These are phyloP conservation scores for Drosophila sechellia DNA, from an alignment of 1,140 invertebrate genomes.

Conservation along the genomic window DNA sequence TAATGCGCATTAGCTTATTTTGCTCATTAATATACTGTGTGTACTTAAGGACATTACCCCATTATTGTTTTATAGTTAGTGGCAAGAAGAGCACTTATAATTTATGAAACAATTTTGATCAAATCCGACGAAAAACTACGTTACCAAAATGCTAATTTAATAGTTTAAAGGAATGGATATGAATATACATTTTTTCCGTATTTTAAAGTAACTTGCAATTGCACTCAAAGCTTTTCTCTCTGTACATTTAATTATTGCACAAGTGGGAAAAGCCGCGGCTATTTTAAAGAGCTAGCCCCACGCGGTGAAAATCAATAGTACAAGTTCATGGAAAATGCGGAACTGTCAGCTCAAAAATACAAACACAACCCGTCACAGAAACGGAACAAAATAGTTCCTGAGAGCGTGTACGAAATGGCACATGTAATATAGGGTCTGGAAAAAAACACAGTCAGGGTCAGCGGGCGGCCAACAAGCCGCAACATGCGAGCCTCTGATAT, in stretches of 20 bases:
- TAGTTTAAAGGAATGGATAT: too few species aligned
- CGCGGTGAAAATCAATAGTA: slow-evolving; percentile 71
- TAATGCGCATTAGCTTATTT: slow-evolving; percentile 24
- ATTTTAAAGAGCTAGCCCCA: slow-evolving; percentile 35
- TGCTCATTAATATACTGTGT: background rate
- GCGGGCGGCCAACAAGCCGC: slow-evolving; percentile 35
- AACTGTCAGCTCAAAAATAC: slow-evolving; percentile 39
- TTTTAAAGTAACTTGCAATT: background rate
- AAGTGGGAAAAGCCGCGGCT: slow-evolving; percentile 46
- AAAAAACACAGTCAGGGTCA: slow-evolving; percentile 43
- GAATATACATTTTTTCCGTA: too few species aligned
- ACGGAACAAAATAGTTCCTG: slow-evolving; percentile 30
- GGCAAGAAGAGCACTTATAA: background rate
- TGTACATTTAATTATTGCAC: slow-evolving; percentile 44
- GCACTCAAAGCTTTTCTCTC: background rate
- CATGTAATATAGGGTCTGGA: slow-evolving; percentile 20
- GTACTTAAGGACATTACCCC: background rate
- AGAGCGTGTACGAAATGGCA: slow-evolving; percentile 42
- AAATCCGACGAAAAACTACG: too few species aligned
- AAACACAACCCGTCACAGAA: slow-evolving; percentile 18
- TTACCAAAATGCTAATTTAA: too few species aligned
- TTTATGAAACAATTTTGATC: too few species aligned
- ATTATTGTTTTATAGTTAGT: slow-evolving; percentile 19
- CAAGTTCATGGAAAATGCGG: slow-evolving; percentile 74
- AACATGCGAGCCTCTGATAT: slow-evolving; percentile 56